Conservation (phyloP, 2,888 invertebrate species). For the Nineta flava region DNA sequence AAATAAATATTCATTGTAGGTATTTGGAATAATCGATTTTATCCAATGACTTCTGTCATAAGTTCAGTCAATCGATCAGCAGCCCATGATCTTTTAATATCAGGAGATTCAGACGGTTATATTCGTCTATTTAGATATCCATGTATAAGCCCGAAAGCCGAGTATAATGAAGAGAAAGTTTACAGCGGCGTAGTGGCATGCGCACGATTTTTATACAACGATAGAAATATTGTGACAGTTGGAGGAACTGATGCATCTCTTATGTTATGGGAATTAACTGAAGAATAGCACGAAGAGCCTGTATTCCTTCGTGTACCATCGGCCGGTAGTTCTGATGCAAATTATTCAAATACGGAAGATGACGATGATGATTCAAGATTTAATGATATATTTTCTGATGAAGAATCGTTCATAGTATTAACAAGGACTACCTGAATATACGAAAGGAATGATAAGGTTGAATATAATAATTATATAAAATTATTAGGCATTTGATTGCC, state of each 20-base stretch:
- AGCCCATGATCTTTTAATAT: conserved; percentile 66
- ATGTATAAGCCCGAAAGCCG: conserved; percentile 69
- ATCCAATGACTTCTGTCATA: conserved; percentile 68
- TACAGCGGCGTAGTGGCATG: conserved; percentile 71
- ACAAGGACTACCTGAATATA: too few species aligned
- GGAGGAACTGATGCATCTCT: conserved; percentile 80
- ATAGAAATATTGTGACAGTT: conserved; percentile 67
- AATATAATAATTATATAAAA: too few species aligned
- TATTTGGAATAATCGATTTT: conserved; percentile 82
- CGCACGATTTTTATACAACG: conserved; percentile 72
- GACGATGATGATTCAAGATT: not conserved
- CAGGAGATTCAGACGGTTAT: conserved; percentile 83
- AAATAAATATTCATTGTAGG: conserved; percentile 30
- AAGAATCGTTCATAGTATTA: conserved; percentile 5
- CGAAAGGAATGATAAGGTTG: too few species aligned
- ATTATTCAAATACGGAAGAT: not conserved
- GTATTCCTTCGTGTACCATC: conserved; percentile 2
- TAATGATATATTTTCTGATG: conserved; percentile 3
- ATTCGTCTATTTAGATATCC: conserved; percentile 76
- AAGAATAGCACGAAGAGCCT: conserved; percentile 42
- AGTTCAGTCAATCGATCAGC: conserved; percentile 68
- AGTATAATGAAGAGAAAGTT: conserved; percentile 76
- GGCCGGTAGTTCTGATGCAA: conserved; percentile 1
- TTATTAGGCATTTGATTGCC: too few species aligned
- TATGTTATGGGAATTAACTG: conserved; percentile 81